These are phyloP conservation scores for Chlorops oryzae DNA, from an alignment of 1,140 invertebrate species.

Conservation along the genomic window DNA sequence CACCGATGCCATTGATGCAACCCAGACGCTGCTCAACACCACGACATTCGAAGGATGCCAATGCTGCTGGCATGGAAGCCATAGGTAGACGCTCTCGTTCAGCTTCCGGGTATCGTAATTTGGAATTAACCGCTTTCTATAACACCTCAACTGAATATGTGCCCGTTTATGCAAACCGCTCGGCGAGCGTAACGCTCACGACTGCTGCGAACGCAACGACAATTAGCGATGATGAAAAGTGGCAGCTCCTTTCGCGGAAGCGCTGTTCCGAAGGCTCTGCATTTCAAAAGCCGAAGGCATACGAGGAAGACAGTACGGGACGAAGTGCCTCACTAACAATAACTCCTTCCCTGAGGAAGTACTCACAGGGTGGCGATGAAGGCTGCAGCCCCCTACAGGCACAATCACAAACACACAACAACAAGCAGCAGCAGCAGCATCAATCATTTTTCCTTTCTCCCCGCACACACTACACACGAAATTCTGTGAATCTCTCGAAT, in stretches of 20 bases:
- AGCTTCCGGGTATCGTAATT: slow-evolving; percentile 41
- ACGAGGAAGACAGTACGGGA: no score
- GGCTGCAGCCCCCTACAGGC: slow-evolving; percentile 16
- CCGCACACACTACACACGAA: slow-evolving; percentile 41
- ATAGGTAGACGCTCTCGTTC: slow-evolving; percentile 31
- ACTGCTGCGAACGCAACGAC: slow-evolving; percentile 12
- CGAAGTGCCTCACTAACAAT: slow-evolving; percentile 18
- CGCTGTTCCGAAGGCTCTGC: slow-evolving; percentile 37
- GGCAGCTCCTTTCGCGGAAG: slow-evolving; percentile 40
- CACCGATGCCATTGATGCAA: slow-evolving; percentile 42
- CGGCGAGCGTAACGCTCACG: slow-evolving; percentile 34
- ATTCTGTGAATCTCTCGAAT: slow-evolving; percentile 42
- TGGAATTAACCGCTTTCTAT: slow-evolving; percentile 40
- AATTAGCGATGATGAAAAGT: slow-evolving; percentile 41
- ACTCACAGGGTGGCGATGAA: no score
- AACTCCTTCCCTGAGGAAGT: no score
- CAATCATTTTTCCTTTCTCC: slow-evolving; percentile 33
- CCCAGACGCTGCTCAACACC: slow-evolving; percentile 40
- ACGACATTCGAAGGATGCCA: slow-evolving; percentile 29
- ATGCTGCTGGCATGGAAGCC: slow-evolving; percentile 13
- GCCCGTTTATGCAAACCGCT: slow-evolving; percentile 41
- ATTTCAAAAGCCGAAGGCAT: no score
- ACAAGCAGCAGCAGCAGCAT: no score
- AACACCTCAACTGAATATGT: slow-evolving; percentile 34
- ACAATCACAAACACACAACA: slow-evolving; percentile 16